Evolutionary conservation across 2,888 invertebrate genomes (phyloP).

Genomic region (Mimumesa dahlbomi): DNA sequence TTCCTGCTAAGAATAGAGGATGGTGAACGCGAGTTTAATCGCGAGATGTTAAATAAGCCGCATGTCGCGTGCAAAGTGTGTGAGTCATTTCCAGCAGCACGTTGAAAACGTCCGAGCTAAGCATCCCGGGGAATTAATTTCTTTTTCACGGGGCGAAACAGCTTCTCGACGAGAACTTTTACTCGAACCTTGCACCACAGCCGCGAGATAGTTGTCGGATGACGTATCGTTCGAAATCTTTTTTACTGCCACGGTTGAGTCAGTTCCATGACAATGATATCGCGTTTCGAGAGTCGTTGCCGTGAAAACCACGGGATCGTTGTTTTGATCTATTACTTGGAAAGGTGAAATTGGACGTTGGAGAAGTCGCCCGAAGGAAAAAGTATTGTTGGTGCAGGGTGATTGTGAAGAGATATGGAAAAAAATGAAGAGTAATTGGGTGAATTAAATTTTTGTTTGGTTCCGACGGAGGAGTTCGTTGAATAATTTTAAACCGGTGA

Average conservation of each 20-base stretch:
- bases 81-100: constrained; percentile 51
- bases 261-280: not conserved
- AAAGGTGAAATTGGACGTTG: too few relatives aligned
- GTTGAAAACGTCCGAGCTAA: constrained; percentile 18
- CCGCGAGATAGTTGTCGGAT: constrained; percentile 11
- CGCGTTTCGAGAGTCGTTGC: not conserved
- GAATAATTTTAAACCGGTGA: too few relatives aligned
- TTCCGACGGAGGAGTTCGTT: too few relatives aligned
- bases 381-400: too few relatives aligned
- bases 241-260: not conserved
- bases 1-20: not conserved
- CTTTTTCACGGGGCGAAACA: too few relatives aligned
- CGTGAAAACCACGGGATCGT: too few relatives aligned
- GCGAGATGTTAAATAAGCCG: constrained; percentile 34
- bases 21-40: constrained; percentile 6
- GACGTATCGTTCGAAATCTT: not conserved
- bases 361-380: too few relatives aligned
- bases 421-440: too few relatives aligned
- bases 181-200: constrained; percentile 24
- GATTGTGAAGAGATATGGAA: too few relatives aligned
- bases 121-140: constrained; percentile 19
- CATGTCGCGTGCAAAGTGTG: constrained; percentile 9
- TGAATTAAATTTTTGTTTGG: too few relatives aligned
- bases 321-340: too few relatives aligned
- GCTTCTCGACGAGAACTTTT: constrained; percentile 52